Percentiles rank a stretch among this genome's conserved stretches.
Evolutionary conservation across 2,797 vertebrate species (phyloP).

Genomic region (Oryzias sinensis): DNA sequence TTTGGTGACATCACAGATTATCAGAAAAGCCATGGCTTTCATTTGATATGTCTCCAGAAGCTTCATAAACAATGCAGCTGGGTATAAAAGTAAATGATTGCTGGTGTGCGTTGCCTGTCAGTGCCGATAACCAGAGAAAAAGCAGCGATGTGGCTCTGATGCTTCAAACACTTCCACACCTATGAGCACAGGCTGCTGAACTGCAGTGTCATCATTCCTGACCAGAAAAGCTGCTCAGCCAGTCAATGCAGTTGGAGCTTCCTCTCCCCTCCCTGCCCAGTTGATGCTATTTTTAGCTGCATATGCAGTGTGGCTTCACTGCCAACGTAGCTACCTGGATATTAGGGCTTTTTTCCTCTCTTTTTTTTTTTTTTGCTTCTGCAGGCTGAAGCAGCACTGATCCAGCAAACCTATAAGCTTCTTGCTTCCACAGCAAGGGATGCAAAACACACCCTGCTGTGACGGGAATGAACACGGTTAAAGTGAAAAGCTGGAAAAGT

Average conservation of each 20-base stretch:
- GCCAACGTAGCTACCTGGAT: constrained; percentile 60
- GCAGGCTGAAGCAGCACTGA: constrained; percentile 59
- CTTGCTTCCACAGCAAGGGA: constrained; percentile 32
- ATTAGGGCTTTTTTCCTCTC: constrained; percentile 61
- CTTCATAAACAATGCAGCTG: constrained; percentile 9
- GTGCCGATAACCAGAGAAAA: constrained; percentile 33
- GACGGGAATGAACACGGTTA: constrained; percentile 28
- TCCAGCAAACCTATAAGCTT: constrained; percentile 55
- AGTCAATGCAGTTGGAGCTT: constrained; percentile 70
- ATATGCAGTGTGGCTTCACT: constrained; percentile 53
- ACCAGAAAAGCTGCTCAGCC: constrained; percentile 70
- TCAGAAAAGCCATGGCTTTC: neutral
- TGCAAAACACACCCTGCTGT: constrained; percentile 33
- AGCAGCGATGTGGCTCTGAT: constrained; percentile 24
- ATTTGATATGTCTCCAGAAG: constrained; percentile 14
- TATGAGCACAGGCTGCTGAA: constrained; percentile 43
- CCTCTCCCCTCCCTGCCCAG: constrained; percentile 60
- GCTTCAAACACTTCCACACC: constrained; percentile 42
- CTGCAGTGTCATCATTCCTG: constrained; percentile 71
- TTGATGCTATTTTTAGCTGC: constrained; percentile 73
- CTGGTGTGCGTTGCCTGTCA: constrained; percentile 11
- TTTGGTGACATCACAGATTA: too few relatives aligned
- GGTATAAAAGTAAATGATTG: constrained; percentile 7
- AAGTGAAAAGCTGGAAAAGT: constrained; percentile 10
- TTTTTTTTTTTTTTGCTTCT: constrained; percentile 44